Conservation (phyloP, 2,797 vertebrate species). For the Scolopax rusticola region DNA sequence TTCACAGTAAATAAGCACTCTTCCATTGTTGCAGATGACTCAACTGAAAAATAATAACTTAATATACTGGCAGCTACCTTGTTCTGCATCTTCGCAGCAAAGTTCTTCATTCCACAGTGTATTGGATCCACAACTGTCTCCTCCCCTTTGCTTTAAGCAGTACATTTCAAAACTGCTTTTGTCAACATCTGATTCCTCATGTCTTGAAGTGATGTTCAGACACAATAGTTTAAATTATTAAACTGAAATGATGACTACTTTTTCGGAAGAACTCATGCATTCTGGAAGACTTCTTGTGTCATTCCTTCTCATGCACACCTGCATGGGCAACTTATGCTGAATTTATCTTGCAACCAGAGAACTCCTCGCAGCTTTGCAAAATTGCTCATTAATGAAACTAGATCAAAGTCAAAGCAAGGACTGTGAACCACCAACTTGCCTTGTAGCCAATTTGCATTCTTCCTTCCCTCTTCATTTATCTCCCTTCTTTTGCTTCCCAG, state of each 20-base stretch:
- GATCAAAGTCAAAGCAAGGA: slow-evolving; percentile 60
- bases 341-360: slow-evolving; percentile 32
- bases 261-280: neutral
- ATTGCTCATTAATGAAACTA: slow-evolving; percentile 42
- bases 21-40: neutral
- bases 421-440: slow-evolving; percentile 40
- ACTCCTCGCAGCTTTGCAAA: slow-evolving; percentile 14
- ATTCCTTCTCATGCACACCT: slow-evolving; percentile 18
- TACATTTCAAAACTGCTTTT: slow-evolving; percentile 7
- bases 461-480: slow-evolving; percentile 41
- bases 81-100: neutral
- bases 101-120: neutral
- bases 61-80: neutral
- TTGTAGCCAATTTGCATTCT: slow-evolving; percentile 54
- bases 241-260: neutral
- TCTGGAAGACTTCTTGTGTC: neutral
- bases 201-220: neutral
- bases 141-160: neutral
- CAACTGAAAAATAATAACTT: neutral
- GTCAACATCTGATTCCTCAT: neutral
- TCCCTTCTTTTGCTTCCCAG: slow-evolving; percentile 21
- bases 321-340: neutral
- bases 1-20: neutral
- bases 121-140: neutral
- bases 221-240: neutral